These are phyloP conservation scores for Spermophilus dauricus DNA, from an alignment of 2,113 vertebrate species.

Conservation along the genomic window DNA sequence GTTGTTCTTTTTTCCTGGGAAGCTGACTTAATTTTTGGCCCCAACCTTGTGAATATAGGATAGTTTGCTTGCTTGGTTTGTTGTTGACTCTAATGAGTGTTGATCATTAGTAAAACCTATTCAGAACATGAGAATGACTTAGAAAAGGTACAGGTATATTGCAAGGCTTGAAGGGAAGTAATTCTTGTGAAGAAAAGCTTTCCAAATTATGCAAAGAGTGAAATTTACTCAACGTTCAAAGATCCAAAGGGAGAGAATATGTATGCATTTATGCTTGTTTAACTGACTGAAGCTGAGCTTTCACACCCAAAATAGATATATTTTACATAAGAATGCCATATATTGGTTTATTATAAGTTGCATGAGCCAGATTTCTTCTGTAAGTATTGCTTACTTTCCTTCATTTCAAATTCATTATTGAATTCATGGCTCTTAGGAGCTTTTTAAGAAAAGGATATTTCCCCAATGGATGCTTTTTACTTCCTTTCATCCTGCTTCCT, in stretches of 20 bases:
- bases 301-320: conserved; percentile 68
- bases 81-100: conserved; percentile 36
- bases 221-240: conserved; percentile 79
- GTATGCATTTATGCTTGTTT: conserved; percentile 63
- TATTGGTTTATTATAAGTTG: conserved; percentile 67
- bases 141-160: conserved; percentile 37
- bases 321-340: conserved; percentile 80
- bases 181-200: conserved; percentile 65
- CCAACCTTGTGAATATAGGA: conserved; percentile 27
- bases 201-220: conserved; percentile 77
- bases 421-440: conserved; percentile 5
- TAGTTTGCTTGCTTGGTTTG: conserved; percentile 47
- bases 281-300: conserved; percentile 57
- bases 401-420: conserved; percentile 69
- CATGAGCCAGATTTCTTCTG: neutral
- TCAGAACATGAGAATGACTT: conserved; percentile 59
- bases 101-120: conserved; percentile 66
- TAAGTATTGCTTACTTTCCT: conserved; percentile 62
- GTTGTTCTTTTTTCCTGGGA: conserved; percentile 15
- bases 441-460: conserved; percentile 62
- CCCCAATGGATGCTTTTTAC: neutral
- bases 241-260: conserved; percentile 61
- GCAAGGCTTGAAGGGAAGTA: conserved; percentile 40
- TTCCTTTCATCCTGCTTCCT: conserved; percentile 37
- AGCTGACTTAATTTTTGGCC: conserved; percentile 50